A percentile compares a stretch with the other conserved stretches of the same genome.
phyloP scores from a whole-genome alignment of 2,113 vertebrate genomes.

The Engystomops pustulosus region DNA sequence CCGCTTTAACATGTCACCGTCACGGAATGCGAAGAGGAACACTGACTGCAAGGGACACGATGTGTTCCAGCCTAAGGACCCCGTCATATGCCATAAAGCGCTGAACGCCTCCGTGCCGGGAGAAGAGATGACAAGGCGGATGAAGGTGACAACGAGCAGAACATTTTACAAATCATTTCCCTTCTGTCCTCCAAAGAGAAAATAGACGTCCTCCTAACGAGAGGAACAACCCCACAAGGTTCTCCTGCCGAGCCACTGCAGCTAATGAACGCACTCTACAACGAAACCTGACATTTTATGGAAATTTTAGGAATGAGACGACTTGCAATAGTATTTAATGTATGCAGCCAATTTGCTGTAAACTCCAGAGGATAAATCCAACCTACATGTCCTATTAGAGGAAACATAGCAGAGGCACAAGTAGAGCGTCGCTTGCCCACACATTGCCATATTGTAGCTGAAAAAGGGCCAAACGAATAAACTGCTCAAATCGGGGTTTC shows the following conservation, averaged over 20 bases:
- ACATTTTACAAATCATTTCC: neutral
- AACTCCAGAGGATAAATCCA: too few species aligned
- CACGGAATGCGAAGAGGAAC: slow-evolving; percentile 19
- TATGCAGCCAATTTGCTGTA: too few species aligned
- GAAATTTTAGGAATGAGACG: neutral
- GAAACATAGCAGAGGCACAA: too few species aligned
- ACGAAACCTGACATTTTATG: neutral
- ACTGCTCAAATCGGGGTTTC: too few species aligned
- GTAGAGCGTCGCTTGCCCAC: too few species aligned
- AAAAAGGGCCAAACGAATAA: too few species aligned
- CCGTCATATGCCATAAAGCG: slow-evolving; percentile 28
- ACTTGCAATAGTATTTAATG: too few species aligned
- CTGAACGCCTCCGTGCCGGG: neutral
- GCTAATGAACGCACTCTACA: neutral
- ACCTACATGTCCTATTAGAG: too few species aligned
- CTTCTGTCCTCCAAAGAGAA: neutral
- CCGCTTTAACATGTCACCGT: neutral
- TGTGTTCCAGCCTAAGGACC: slow-evolving; percentile 32
- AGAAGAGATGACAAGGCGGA: slow-evolving; percentile 20
- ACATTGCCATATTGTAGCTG: too few species aligned
- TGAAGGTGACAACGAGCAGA: slow-evolving; percentile 24
- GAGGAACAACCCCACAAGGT: neutral
- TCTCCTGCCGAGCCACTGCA: neutral
- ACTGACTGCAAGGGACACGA: slow-evolving; percentile 33
- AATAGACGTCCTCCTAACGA: neutral